Evolutionary conservation across 2,113 vertebrate species (phyloP).

Genomic region (Craseonycteris thonglongyai): DNA sequence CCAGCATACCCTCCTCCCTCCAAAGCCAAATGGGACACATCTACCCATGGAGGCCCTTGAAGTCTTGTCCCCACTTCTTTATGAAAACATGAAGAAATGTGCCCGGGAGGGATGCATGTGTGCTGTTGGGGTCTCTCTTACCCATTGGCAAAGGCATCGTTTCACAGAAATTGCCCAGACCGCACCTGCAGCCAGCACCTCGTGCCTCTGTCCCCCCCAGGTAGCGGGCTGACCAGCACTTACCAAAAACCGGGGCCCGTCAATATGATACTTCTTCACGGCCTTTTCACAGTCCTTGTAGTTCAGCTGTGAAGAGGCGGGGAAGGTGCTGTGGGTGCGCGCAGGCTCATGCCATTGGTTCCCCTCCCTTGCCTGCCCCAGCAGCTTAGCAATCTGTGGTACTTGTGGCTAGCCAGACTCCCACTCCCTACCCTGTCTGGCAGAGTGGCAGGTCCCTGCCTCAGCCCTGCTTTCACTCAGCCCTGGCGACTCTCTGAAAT

Average conservation of each 20-base stretch:
- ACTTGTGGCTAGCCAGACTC: slow-evolving; percentile 26
- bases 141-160: background rate
- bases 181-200: no score
- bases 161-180: background rate
- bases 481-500: background rate
- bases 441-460: background rate
- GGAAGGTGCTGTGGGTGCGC: background rate
- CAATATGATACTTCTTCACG: slow-evolving; percentile 85
- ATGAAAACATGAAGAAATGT: background rate
- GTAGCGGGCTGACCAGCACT: slow-evolving; percentile 61
- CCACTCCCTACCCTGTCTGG: background rate
- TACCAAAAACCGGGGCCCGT: slow-evolving; percentile 92
- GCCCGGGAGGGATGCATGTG: background rate
- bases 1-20: background rate
- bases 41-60: background rate
- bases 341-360: slow-evolving; percentile 4
- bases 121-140: background rate
- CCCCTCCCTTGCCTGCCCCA: background rate
- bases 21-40: background rate
- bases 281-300: slow-evolving; percentile 91
- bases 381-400: slow-evolving; percentile 15
- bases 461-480: slow-evolving; percentile 18
- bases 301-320: slow-evolving; percentile 79
- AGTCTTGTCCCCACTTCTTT: background rate
- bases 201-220: background rate